phyloP scores from a whole-genome alignment of 2,113 vertebrate species.

The Pristiophorus japonicus region DNA sequence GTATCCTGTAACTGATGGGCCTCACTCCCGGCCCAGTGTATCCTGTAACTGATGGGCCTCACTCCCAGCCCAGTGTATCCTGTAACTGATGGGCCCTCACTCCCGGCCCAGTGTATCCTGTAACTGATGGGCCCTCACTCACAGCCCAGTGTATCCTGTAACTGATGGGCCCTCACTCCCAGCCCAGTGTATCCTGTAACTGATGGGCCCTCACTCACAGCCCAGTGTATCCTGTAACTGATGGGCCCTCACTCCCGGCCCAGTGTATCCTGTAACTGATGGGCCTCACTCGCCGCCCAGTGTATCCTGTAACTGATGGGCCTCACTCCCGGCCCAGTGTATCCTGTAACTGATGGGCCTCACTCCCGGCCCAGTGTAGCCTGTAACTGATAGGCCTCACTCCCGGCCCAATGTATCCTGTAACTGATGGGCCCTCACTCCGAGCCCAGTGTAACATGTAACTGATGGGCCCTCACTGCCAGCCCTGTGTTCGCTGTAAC shows the following conservation, averaged over 20 bases:
- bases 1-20: background rate
- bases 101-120: background rate
- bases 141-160: too few species aligned
- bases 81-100: background rate
- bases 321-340: background rate
- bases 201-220: background rate
- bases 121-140: background rate
- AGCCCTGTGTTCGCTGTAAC: too few species aligned
- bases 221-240: too few species aligned
- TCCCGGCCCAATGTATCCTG: background rate
- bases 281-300: conserved; percentile 44
- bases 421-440: background rate
- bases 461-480: too few species aligned
- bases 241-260: too few species aligned
- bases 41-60: too few species aligned
- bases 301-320: conserved; percentile 46
- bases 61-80: conserved; percentile 54
- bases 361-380: too few species aligned
- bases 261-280: background rate
- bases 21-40: too few species aligned
- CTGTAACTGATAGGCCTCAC: background rate
- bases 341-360: background rate
- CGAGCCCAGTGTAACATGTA: background rate
- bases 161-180: background rate
- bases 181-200: background rate